Conservation (phyloP, 2,888 invertebrate genomes). For the Andrena marginata region DNA sequence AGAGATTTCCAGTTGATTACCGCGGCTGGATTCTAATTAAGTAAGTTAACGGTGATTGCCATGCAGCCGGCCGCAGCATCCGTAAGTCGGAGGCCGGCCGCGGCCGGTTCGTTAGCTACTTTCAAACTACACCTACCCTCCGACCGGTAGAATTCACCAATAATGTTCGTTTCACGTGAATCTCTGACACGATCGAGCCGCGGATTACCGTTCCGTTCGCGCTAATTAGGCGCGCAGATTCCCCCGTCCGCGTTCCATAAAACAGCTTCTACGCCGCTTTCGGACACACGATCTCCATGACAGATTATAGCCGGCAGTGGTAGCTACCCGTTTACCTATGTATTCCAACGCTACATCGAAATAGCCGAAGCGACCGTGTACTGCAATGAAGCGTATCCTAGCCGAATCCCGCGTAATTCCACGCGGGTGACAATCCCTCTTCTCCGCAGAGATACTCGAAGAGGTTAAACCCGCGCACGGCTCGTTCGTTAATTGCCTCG, state of each 20-base stretch:
- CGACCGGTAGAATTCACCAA: slow-evolving; percentile 11
- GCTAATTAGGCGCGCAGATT: too few species aligned
- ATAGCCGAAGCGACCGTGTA: neutral
- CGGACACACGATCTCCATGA: too few species aligned
- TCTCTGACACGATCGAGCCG: neutral
- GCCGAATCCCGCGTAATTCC: slow-evolving; percentile 9
- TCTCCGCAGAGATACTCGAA: neutral
- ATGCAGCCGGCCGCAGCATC: slow-evolving; percentile 37
- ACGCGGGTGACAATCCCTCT: neutral
- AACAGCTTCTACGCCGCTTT: too few species aligned
- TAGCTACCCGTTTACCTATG: too few species aligned
- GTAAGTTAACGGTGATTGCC: slow-evolving; percentile 50
- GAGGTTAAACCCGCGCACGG: neutral
- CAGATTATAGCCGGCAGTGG: too few species aligned
- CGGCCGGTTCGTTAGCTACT: slow-evolving; percentile 53
- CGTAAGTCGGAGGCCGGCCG: slow-evolving; percentile 39
- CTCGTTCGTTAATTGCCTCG: slow-evolving; percentile 35
- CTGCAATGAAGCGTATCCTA: slow-evolving; percentile 3
- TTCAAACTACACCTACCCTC: slow-evolving; percentile 23
- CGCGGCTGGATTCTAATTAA: slow-evolving; percentile 51
- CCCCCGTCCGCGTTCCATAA: too few species aligned
- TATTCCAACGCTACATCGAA: neutral
- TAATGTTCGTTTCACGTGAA: slow-evolving; percentile 16
- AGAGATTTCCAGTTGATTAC: slow-evolving; percentile 56
- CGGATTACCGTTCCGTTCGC: neutral